Evolutionary conservation across 2,113 vertebrate species (phyloP).

Genomic region (Chamaea fasciata): DNA sequence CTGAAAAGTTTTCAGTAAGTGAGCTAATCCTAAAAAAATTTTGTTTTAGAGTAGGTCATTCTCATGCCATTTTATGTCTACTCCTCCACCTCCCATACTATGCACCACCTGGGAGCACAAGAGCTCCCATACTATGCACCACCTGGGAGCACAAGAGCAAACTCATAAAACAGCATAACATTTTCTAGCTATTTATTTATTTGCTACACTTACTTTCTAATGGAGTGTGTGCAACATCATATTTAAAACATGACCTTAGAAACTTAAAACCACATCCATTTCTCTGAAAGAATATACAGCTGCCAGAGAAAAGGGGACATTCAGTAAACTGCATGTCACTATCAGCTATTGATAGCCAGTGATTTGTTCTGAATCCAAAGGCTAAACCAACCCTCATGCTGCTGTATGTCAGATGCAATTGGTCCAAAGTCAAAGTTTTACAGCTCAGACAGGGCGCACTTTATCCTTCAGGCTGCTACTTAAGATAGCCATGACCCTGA

Average conservation of each 20-base stretch:
- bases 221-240: neutral
- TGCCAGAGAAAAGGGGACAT: constrained; percentile 71
- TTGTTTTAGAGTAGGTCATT: neutral
- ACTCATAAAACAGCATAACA: neutral
- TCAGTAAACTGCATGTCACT: constrained; percentile 75
- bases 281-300: constrained; percentile 47
- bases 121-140: neutral
- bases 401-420: constrained; percentile 81
- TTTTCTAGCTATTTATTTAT: constrained; percentile 37
- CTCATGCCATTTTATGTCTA: neutral
- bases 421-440: constrained; percentile 82
- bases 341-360: constrained; percentile 79
- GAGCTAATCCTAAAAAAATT: neutral
- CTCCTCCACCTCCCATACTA: neutral
- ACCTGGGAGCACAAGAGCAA: neutral
- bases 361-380: constrained; percentile 81
- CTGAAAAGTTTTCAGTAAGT: neutral
- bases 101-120: neutral
- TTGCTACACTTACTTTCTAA: constrained; percentile 31
- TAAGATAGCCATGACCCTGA: constrained; percentile 84
- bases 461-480: constrained; percentile 84
- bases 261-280: constrained; percentile 61
- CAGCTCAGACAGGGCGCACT: constrained; percentile 80
- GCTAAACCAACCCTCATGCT: constrained; percentile 80
- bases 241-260: constrained; percentile 58